Evolutionary conservation across 2,888 invertebrate genomes (phyloP), one percentile per base, ranked within the genome.

Genomic region (Eubasilissa splendida): DNA sequence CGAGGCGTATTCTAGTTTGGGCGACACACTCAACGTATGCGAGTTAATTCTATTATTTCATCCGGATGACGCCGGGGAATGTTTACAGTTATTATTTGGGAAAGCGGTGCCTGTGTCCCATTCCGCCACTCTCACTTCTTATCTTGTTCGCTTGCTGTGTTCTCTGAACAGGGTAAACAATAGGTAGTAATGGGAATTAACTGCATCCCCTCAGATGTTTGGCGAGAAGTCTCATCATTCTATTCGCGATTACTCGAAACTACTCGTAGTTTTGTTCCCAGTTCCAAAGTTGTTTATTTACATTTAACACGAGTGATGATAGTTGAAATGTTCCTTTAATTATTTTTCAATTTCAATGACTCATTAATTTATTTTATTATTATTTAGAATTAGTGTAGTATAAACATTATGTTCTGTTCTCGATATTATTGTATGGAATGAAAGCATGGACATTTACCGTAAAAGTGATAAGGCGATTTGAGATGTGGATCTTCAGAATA

Each of bases 1-100:
- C 58, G n/a, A 58, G 58, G n/a, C 58, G 58, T n/a, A n/a, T 58
- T 58, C 58, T n/a, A n/a, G 58, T 11, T 11, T 3, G 9, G 12
- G n/a, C 66, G 66, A 33, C 42, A 42, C 50, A 2, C 50, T n/a
- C 66, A n/a, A 33, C 66, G 66, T 50, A 50, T 50, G n/a, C 7
- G 33, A 31, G 60, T 59, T 77, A 73, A 78, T 74, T 58, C 63
- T 75, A 80, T 82, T 82, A 82, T 82, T 82, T 79, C 80, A 75
- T 77, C 77, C 68, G 80, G 80, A 82, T 66, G 82, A 76, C 79
- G 75, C 66, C 60, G 31, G 76, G 70, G 60, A 82, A 82, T 77
- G 80, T 80, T 82, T 77, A 77, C 82, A 82, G 80, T 82, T 82
- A 82, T 82, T 82, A 82, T 82, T 82, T 82, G 66, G 71, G 66